Evolutionary conservation across 2,888 invertebrate genomes (phyloP).

Genomic region (Iphiclides podalirius): DNA sequence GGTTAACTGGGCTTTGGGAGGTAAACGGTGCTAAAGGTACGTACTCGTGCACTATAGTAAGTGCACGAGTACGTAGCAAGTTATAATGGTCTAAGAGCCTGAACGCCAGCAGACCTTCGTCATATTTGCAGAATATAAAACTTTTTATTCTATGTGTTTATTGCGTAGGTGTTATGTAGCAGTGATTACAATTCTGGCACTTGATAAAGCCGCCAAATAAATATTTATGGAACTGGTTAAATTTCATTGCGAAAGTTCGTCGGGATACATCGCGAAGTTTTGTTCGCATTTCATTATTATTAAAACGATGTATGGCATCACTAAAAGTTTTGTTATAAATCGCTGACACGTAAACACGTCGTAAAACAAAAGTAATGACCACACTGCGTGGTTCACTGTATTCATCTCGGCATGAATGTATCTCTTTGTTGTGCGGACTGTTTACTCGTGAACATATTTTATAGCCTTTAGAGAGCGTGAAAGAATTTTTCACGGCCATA

Average conservation of each 20-base stretch:
- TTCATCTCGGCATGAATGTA: constrained; percentile 29
- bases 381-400: constrained; percentile 39
- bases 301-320: constrained; percentile 32
- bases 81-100: too few relatives aligned
- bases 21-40: too few relatives aligned
- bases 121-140: too few relatives aligned
- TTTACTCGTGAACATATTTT: constrained; percentile 25
- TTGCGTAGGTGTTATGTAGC: too few relatives aligned
- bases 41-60: too few relatives aligned
- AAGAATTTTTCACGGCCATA: constrained; percentile 20
- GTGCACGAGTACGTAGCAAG: too few relatives aligned
- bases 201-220: background rate
- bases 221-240: constrained; percentile 6
- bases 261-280: constrained; percentile 6
- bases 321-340: constrained; percentile 42
- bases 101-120: too few relatives aligned
- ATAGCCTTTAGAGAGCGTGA: constrained; percentile 21
- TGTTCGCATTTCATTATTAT: constrained; percentile 24
- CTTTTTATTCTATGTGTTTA: too few relatives aligned
- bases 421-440: constrained; percentile 22
- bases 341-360: constrained; percentile 47
- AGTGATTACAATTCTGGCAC: too few relatives aligned
- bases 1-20: too few relatives aligned
- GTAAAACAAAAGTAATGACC: constrained; percentile 54
- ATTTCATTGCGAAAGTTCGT: constrained; percentile 13